Base-by-base conservation (phyloP, 2,888 invertebrate genomes). In the Meghimatium bilineatum region DNA sequence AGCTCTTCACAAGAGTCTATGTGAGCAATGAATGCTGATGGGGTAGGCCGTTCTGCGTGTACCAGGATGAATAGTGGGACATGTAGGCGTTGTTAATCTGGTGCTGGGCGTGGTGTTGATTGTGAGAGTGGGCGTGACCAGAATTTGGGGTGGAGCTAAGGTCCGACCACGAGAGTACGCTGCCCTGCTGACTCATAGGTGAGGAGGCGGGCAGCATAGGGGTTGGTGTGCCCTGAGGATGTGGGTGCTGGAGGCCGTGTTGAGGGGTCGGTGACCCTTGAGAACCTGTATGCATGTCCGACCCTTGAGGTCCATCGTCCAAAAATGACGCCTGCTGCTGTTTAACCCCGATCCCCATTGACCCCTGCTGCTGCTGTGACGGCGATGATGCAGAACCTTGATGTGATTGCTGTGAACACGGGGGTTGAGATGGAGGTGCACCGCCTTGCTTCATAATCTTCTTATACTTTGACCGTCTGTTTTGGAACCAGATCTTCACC, bases 401-500 rank as follows among this genome's bases (percentile, higher is more conserved):
- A 76, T 74, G 76, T 20, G 69, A 66, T 17, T 17, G 56, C 38
- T 72, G 81, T 12, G 75, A 78, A 60, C 75, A 75, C 17, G 72
- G 79, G 20, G 71, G 75, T n/a, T 79, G 82, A 20, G 71, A 60
- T 0, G 71, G 77, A 12, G 86, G 83, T 2, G 77, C 69, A 17
- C 86, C 86, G 0, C 86, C 86, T 44, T 86, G 86, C 60, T 86
- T 86, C 86, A 86, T 86, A 44, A 86, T 86, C 80, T 86, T 86
- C 75, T 86, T 86, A 83, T 85, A 86, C 78, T 86, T 86, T 44
- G 86, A 86, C 26, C 86, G 63, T 26, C 86, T 56, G 78, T 86
- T 86, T 83, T 86, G 86, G 78, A 86, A 86, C 86, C 86, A 86
- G 67, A 86, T 86, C 63, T 86, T 86, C 52, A 86, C 86, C 86